These are phyloP conservation scores for Clarias pachynema DNA, from an alignment of 2,797 vertebrate genomes.

Conservation along the genomic window DNA sequence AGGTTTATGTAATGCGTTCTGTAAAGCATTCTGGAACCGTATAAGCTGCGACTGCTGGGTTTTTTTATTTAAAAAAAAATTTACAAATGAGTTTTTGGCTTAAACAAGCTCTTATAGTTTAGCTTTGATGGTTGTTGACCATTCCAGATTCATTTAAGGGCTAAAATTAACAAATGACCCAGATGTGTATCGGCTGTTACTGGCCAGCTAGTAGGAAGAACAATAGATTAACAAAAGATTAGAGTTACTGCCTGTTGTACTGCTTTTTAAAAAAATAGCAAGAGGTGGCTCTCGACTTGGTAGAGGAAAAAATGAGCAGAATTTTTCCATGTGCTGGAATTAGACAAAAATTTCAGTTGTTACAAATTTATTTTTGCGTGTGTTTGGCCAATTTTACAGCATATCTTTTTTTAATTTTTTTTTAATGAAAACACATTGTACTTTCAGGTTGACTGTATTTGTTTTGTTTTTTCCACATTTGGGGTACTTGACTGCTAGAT, in stretches of 20 bases:
- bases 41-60: neutral
- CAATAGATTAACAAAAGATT: neutral
- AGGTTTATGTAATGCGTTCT: neutral
- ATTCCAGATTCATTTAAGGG: neutral
- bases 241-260: neutral
- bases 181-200: conserved; percentile 2
- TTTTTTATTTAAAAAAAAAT: too few relatives aligned
- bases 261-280: neutral
- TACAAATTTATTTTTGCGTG: too few relatives aligned
- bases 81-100: neutral
- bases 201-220: neutral
- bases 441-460: neutral
- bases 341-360: neutral
- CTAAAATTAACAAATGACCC: conserved; percentile 12
- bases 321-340: neutral
- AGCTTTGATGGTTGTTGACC: neutral
- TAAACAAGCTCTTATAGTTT: neutral
- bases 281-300: neutral
- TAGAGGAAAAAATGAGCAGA: neutral
- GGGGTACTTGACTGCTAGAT: neutral
- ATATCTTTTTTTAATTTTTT: neutral
- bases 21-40: too few relatives aligned
- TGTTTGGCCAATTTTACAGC: neutral
- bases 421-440: neutral
- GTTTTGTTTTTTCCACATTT: neutral